Evolutionary conservation across 2,888 invertebrate species (phyloP).

Genomic region (Pristionchus exspectatus): DNA sequence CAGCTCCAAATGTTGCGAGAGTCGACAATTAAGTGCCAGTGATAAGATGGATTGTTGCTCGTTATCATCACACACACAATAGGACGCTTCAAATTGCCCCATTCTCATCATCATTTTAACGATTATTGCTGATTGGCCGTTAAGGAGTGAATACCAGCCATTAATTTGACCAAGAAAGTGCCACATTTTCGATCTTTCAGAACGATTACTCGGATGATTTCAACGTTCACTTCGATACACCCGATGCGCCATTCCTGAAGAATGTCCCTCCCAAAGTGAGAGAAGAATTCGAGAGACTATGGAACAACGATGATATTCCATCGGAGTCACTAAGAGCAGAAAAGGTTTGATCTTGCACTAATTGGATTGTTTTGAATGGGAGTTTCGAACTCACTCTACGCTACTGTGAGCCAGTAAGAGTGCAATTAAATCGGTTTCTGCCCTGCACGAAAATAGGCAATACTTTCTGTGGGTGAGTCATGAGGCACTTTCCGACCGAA

Average conservation of each 20-base stretch:
- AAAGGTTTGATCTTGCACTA: constrained; percentile 62
- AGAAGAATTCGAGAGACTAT: constrained; percentile 68
- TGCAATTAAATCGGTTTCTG: constrained; percentile 11
- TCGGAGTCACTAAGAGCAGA: constrained; percentile 71
- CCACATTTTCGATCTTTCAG: background rate
- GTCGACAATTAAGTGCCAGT: constrained; percentile 10
- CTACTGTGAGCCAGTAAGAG: background rate
- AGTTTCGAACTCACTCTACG: background rate
- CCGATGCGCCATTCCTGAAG: constrained; percentile 70
- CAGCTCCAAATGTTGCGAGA: constrained; percentile 18
- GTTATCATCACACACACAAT: background rate
- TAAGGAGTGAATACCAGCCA: background rate
- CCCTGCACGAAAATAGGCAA: background rate
- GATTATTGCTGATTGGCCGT: background rate
- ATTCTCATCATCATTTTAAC: background rate
- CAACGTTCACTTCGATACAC: constrained; percentile 66
- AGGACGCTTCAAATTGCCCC: background rate
- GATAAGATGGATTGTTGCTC: constrained; percentile 2
- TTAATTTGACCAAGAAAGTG: background rate
- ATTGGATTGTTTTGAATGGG: background rate
- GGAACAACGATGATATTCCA: constrained; percentile 75
- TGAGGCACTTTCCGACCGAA: background rate
- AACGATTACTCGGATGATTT: constrained; percentile 48
- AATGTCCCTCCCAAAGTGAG: constrained; percentile 68
- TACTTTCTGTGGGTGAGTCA: background rate